phyloP scores from a whole-genome alignment of 2,113 vertebrate genomes.

The Porphyrio hochstetteri region DNA sequence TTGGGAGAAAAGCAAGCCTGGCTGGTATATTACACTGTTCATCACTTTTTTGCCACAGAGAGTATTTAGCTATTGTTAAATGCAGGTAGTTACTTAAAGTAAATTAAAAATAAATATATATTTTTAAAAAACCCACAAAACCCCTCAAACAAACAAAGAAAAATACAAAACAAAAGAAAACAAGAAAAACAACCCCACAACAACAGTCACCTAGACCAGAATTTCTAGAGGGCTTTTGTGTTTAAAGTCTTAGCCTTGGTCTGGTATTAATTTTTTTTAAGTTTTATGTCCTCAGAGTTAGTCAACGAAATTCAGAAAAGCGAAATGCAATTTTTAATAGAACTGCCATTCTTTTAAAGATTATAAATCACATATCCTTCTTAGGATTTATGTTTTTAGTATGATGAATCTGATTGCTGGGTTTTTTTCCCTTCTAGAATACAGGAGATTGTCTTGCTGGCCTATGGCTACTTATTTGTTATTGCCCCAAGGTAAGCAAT shows the following conservation, averaged over 20 bases:
- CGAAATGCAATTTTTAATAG: background rate
- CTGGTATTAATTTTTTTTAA: background rate
- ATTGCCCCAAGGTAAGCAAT: background rate
- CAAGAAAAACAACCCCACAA: too few species aligned
- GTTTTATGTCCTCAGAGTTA: background rate
- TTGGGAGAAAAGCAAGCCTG: slow-evolving; percentile 60
- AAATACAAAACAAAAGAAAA: background rate
- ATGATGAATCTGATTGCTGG: background rate
- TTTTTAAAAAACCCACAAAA: too few species aligned
- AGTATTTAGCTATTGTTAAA: background rate
- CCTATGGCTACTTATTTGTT: background rate
- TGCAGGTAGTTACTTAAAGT: background rate
- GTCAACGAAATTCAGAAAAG: background rate
- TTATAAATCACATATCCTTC: background rate
- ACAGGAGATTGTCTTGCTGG: background rate
- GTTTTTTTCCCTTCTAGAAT: background rate
- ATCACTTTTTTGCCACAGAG: slow-evolving; percentile 14
- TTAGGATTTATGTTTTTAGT: background rate
- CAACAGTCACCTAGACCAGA: background rate
- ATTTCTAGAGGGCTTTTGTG: background rate
- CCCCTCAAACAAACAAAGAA: background rate
- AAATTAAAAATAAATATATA: background rate
- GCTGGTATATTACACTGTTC: slow-evolving; percentile 49
- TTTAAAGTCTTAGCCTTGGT: background rate
- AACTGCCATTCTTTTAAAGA: background rate